phyloP scores from a whole-genome alignment of 2,797 vertebrate genomes.

The Enteromius thamalakanensis region DNA sequence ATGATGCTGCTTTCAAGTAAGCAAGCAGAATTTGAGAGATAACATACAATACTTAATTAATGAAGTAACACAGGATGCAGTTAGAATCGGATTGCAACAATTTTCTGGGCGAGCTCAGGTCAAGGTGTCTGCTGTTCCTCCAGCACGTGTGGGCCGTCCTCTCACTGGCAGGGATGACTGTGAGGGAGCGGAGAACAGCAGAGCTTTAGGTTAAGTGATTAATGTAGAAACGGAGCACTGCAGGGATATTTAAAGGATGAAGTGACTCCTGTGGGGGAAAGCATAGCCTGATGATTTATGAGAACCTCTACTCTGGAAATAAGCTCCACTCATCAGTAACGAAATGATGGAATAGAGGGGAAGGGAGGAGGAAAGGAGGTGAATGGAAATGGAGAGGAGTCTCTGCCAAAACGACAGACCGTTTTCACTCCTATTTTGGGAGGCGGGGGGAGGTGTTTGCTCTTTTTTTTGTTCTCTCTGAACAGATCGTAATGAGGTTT shows the following conservation, averaged over 20 bases:
- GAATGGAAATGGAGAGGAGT: constrained; percentile 29
- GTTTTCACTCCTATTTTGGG: constrained; percentile 39
- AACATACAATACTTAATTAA: neutral
- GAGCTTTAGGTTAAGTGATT: constrained; percentile 73
- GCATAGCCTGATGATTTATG: constrained; percentile 67
- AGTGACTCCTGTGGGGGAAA: constrained; percentile 56
- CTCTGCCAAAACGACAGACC: neutral
- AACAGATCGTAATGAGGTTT: constrained; percentile 80
- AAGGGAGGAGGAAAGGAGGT: constrained; percentile 7
- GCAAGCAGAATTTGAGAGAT: neutral
- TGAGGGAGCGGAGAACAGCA: constrained; percentile 61
- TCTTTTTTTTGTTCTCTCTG: constrained; percentile 69
- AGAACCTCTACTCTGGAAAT: constrained; percentile 57
- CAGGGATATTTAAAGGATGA: constrained; percentile 71
- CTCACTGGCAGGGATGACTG: constrained; percentile 62
- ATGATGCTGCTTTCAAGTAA: neutral
- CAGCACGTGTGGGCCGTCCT: constrained; percentile 13
- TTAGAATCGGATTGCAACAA: neutral
- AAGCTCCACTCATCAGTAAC: constrained; percentile 62
- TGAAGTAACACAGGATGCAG: neutral
- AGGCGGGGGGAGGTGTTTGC: neutral
- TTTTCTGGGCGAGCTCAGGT: constrained; percentile 24
- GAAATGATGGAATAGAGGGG: constrained; percentile 39
- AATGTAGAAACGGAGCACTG: constrained; percentile 67
- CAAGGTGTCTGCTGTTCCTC: constrained; percentile 50